Conservation (phyloP, 2,797 vertebrate species). For the Lutjanus argentimaculatus region DNA sequence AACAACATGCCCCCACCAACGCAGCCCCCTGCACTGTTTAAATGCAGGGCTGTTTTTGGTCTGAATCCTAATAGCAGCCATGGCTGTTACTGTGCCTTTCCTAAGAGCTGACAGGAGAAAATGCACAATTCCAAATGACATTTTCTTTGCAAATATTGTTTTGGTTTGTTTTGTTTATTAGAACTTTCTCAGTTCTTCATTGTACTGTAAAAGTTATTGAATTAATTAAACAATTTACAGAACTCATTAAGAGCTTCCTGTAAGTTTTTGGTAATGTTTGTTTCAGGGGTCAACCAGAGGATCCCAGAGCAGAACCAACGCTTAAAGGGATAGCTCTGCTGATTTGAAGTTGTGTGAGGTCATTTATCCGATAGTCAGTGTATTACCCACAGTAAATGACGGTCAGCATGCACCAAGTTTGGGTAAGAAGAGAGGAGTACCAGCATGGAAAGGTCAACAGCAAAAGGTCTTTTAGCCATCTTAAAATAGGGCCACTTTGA, state of each 20-base stretch:
- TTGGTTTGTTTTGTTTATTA: not conserved
- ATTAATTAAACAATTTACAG: not conserved
- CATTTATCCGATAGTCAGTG: too few relatives aligned
- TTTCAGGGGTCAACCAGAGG: not conserved
- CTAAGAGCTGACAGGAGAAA: not conserved
- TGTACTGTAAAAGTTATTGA: not conserved
- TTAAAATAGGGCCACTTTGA: too few relatives aligned
- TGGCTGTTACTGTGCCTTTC: not conserved
- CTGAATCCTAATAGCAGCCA: not conserved
- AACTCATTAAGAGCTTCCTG: not conserved
- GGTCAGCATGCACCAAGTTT: too few relatives aligned
- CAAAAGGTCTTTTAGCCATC: too few relatives aligned
- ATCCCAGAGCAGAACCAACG: not conserved
- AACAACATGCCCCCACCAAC: constrained; percentile 16
- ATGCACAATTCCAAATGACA: not conserved
- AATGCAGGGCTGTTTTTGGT: constrained; percentile 12
- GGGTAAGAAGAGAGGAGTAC: too few relatives aligned
- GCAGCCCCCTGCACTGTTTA: not conserved
- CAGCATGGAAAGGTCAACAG: too few relatives aligned
- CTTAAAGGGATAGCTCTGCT: too few relatives aligned
- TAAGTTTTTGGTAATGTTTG: not conserved
- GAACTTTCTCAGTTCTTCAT: not conserved
- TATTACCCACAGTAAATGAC: too few relatives aligned
- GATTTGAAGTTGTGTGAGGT: too few relatives aligned
- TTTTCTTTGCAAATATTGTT: not conserved